Conservation (phyloP, 2,797 vertebrate species). For the Oreonectes daqikongensis region DNA sequence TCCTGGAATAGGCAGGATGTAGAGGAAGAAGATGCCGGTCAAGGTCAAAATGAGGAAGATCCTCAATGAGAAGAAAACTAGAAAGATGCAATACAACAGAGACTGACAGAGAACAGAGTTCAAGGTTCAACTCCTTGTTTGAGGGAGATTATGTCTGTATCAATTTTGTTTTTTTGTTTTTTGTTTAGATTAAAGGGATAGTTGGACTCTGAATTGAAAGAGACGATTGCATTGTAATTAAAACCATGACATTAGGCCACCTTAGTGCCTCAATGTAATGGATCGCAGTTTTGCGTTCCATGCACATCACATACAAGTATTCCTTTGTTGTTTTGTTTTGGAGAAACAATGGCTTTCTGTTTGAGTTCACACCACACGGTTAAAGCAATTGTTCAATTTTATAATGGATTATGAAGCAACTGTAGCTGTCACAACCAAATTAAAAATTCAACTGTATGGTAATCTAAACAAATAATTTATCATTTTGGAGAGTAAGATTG, state of each 20-base stretch:
- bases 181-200: too few relatives aligned
- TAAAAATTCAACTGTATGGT: constrained; percentile 3
- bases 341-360: constrained; percentile 28
- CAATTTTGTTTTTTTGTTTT: too few relatives aligned
- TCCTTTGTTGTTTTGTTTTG: constrained; percentile 63
- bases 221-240: background rate
- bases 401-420: constrained; percentile 3
- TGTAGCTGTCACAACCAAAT: background rate
- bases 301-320: constrained; percentile 61
- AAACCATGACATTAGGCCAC: background rate
- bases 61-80: constrained; percentile 23
- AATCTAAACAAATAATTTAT: background rate
- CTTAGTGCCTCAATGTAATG: constrained; percentile 20
- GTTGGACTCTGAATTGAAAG: constrained; percentile 1
- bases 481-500: background rate
- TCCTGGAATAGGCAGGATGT: constrained; percentile 17
- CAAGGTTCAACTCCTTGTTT: background rate
- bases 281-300: constrained; percentile 16
- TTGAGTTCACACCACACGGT: background rate
- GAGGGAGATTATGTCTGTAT: background rate
- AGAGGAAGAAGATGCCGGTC: constrained; percentile 1
- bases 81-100: background rate
- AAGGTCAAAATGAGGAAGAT: constrained; percentile 32
- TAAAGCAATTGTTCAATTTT: constrained; percentile 16
- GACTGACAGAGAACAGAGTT: background rate